Evolutionary conservation across 2,888 invertebrate genomes (phyloP).

Genomic region (Tipula unca): DNA sequence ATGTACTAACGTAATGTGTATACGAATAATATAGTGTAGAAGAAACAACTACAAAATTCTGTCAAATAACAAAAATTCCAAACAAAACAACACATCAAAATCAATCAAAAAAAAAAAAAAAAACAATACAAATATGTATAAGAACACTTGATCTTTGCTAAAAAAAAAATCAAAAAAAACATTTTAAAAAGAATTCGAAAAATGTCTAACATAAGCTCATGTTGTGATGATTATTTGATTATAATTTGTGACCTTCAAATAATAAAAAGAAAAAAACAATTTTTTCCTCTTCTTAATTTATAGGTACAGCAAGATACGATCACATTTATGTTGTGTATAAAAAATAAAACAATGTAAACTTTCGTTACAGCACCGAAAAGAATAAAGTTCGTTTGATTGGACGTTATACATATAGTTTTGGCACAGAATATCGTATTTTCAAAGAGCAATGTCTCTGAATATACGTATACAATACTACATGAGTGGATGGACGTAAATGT

Average conservation of each 20-base stretch:
- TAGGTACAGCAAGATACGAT: neutral
- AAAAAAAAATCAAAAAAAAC: neutral
- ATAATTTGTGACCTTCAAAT: constrained; percentile 14
- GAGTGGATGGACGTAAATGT: too few species aligned
- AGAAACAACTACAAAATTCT: neutral
- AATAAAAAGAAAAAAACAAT: neutral
- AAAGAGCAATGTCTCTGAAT: neutral
- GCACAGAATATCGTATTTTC: neutral
- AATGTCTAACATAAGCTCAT: neutral
- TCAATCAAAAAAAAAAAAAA: neutral
- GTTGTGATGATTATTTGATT: neutral
- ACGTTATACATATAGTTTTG: neutral
- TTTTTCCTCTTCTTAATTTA: neutral
- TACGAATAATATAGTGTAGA: neutral
- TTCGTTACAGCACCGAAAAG: neutral
- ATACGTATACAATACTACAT: too few species aligned
- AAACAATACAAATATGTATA: neutral
- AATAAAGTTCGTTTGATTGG: neutral
- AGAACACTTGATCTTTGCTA: neutral
- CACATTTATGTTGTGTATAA: neutral
- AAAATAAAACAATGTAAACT: neutral
- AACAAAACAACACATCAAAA: neutral
- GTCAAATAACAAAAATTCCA: neutral
- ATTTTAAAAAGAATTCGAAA: neutral
- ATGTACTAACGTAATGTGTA: neutral